Evolutionary conservation across 2,888 invertebrate species (phyloP), one percentile per base, ranked within the genome.

Genomic region (Acleris emargana): DNA sequence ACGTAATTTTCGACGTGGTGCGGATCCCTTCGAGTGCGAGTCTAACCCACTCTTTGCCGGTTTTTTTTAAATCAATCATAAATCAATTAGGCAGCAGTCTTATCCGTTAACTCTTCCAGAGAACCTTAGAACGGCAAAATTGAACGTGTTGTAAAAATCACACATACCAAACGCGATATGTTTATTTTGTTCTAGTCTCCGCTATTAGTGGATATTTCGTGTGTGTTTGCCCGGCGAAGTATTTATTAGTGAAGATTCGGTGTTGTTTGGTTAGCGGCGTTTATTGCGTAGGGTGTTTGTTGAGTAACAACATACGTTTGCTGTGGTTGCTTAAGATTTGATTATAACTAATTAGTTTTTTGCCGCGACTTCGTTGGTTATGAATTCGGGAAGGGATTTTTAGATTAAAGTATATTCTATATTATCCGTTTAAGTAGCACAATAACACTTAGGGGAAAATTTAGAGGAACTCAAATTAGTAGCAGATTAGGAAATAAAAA

Each of bases 211-310:
- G 45, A 45, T 45, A 43, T 43, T 43, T 17, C 17, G 45, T 43
- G 43, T n/a, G n/a, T 43, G 45, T 45, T 45, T 45, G 45, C 7
- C 16, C 45, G 45, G n/a, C 45, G 17, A 45, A 45, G 43, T 43
- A 43, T 43, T 43, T 45, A 38, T 13, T 38, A 38, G 38, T 59
- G 54, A 59, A 53, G 63, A 63, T 50, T 64, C 64, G 59, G 42
- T 64, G 54, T 64, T 64, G 54, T 64, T 64, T 58, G 54, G 59
- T 59, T n/a, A 54, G 58, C 53, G 49, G 64, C 54, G 49, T 59
- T 64, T 59, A 55, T 64, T 64, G 64, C 64, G 64, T 60, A 60
- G 59, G 64, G 59, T 64, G 54, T 64, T 64, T 64, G 64, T 43
- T 42, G 22, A 60, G 64, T 64, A 64, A 60, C 59, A 59, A 64